Conservation (phyloP, 92 coral and sea anemone species). For the Palythoa heliodiscus region DNA sequence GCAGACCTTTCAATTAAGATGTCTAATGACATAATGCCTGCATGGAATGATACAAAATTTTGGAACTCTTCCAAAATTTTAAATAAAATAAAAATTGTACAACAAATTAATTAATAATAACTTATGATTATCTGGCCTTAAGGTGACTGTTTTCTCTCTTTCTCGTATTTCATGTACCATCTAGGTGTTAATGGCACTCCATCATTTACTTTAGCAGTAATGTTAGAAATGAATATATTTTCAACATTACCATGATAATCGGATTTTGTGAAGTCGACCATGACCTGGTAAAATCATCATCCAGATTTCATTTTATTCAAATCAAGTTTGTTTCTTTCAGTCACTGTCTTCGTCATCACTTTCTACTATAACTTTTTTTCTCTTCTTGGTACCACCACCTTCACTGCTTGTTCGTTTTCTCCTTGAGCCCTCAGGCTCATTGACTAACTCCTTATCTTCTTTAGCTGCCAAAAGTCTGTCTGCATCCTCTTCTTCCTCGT, state of each 20-base stretch:
- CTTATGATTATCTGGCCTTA: too few species aligned
- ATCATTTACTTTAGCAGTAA: too few species aligned
- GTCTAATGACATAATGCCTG: too few species aligned
- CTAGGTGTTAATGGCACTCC: too few species aligned
- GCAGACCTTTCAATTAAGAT: too few species aligned
- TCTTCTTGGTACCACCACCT: constrained; percentile 74
- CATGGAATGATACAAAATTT: background rate
- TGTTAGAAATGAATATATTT: too few species aligned
- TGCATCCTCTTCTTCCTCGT: constrained; percentile 79
- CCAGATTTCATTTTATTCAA: background rate
- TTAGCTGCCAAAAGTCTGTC: constrained; percentile 84
- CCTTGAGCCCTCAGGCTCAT: constrained; percentile 51
- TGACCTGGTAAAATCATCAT: background rate
- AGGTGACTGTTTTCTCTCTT: too few species aligned
- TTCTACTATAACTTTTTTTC: constrained; percentile 87
- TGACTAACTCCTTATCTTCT: constrained; percentile 73
- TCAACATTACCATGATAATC: background rate
- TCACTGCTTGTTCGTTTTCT: constrained; percentile 72
- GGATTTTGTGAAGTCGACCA: too few species aligned
- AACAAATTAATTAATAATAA: too few species aligned
- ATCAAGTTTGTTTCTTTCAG: constrained; percentile 20
- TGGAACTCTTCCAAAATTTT: background rate
- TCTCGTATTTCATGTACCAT: too few species aligned
- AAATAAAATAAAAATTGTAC: too few species aligned
- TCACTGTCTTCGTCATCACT: constrained; percentile 98